Base-by-base conservation (phyloP, 1,140 invertebrate genomes). In the Riptortus pedestris region DNA sequence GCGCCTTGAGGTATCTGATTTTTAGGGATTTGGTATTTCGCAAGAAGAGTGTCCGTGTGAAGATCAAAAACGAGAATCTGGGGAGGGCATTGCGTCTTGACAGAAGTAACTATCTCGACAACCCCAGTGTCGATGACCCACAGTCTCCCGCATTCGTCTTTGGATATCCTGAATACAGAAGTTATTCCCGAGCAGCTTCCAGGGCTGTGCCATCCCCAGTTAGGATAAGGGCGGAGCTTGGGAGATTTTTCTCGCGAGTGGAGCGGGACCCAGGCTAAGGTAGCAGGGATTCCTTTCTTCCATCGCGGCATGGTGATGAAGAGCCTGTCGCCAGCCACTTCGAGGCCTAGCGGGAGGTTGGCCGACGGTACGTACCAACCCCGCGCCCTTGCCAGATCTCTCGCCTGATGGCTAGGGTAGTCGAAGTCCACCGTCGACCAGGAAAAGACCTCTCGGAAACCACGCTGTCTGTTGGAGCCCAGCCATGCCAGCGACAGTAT, bases 91-190 rank as follows among this genome's bases (percentile, higher is more conserved):
- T 83, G 71, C 69, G 85, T 83, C 60, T 79, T 79, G 0, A 85
- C 77, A n/a, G 77, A 79, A n/a, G 79, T 79, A 1, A 84, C 81
- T 0, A 86, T 78, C 67, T 89, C 82, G 3, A 86, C 79, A 71
- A 83, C 82, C 0, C 87, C 88, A 0, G 87, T 87, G 73, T 90
- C 88, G 28, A 90, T 73, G 0, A 88, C 80, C 72, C 87, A 90
- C 0, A 90, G 72, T 43, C 85, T 77, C 38, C 80, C 75, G 66
- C 88, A 90, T 1, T 77, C 74, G 70, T 90, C 87, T 0, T 83
- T 79, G 65, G 80, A 80, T 52, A 88, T 77, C n/a, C 88, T 78
- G 69, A 89, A 90, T 0, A 89, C 86, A 0, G 88, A 90, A 0
- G 84, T 87, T 3, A 90, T 70, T 24, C 83, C 80, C 0, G 79